Evolutionary conservation across 2,888 invertebrate species (phyloP), one percentile per base, ranked within the genome.

Genomic region (Entomobrya proxima): DNA sequence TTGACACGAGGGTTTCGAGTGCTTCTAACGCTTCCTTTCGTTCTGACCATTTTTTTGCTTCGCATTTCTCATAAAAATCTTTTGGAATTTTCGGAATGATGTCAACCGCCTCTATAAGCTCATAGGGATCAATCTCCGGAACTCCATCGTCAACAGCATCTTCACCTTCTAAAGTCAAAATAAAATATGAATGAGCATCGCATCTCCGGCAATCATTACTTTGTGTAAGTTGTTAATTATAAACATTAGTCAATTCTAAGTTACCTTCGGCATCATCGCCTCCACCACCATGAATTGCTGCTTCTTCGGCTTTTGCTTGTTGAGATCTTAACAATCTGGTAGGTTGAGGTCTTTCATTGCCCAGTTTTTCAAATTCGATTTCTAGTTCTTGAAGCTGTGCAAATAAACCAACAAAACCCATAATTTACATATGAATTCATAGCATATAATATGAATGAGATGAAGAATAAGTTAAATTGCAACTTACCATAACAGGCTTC

Each of bases 11-110:
- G 88, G 94, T 94, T 88, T 97, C 96, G 13, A 98, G 92, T 0
- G 93, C 93, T 90, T 98, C 98, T 15, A 99, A 92, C 0, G 96
- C 96, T 91, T 98, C 98, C 91, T 98, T 98, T 35, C 99, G 93
- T 83, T 98, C 97, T 91, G 97, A 97, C 99, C 98, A 99, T 91
- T 98, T 98, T 92, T 97, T 98, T 0, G 96, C 96, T 91, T 99
- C 98, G 3, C 97, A 92, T 92, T 98, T 97, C 3, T 98, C 98
- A 91, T 95, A 98, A 92, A 98, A 99, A 92, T 98, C 98, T 92
- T 97, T 97, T 0, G 98, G 98, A 44, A 99, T 92, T 91, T 97
- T 96, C 0, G 97, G 95, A 0, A 99, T 92, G 89, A 99, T 96
- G 91, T 99, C 98, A 67, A 98, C 97, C 0, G 98, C 96, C 90